phyloP scores from a whole-genome alignment of 1,140 invertebrate genomes.

The Ceratoteleas bidentatus region DNA sequence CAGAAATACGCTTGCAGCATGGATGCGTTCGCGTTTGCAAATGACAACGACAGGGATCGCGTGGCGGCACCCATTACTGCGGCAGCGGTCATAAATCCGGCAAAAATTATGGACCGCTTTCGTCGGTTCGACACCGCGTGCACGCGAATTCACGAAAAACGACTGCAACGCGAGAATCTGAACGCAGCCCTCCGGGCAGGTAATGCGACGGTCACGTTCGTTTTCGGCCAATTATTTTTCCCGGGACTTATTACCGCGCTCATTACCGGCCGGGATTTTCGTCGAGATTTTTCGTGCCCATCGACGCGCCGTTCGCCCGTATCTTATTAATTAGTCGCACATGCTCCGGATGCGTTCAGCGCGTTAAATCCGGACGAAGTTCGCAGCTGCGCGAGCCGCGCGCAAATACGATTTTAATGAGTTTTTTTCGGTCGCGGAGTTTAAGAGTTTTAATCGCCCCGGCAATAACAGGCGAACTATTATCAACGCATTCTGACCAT shows the following conservation, averaged over 20 bases:
- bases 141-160: constrained; percentile 37
- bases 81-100: constrained; percentile 41
- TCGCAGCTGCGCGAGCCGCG: too few relatives aligned
- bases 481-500: constrained; percentile 63
- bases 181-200: constrained; percentile 17
- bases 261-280: constrained; percentile 3
- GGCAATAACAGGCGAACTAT: constrained; percentile 48
- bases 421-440: constrained; percentile 38
- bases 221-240: constrained; percentile 20
- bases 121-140: constrained; percentile 39
- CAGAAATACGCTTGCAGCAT: too few relatives aligned
- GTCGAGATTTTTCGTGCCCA: not conserved
- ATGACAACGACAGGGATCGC: constrained; percentile 50
- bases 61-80: constrained; percentile 45
- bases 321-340: constrained; percentile 48
- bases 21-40: constrained; percentile 42
- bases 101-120: constrained; percentile 37
- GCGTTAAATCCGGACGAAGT: constrained; percentile 27
- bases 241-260: constrained; percentile 16
- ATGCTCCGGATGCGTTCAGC: constrained; percentile 23
- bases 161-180: too few relatives aligned
- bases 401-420: constrained; percentile 59
- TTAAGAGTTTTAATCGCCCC: constrained; percentile 59
- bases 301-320: constrained; percentile 1
- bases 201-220: constrained; percentile 20